Evolutionary conservation across 2,888 invertebrate species (phyloP), one percentile per base, ranked within the genome.

Genomic region (Thelaira solivaga): DNA sequence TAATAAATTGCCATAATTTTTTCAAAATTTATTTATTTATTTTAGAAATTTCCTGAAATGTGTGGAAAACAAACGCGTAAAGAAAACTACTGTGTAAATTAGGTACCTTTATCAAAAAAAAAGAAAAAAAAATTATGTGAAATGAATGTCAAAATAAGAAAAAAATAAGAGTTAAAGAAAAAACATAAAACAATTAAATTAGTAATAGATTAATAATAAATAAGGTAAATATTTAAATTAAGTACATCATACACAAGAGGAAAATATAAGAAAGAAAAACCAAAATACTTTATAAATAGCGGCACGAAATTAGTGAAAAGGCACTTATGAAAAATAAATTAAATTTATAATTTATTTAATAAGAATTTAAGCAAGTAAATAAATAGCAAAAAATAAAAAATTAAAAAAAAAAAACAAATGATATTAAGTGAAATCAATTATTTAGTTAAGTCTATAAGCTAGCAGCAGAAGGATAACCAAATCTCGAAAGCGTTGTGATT

Each of bases 401-500:
- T 7, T 62, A 51, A 55, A 41, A 45, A 36, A 72, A 77, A 80
- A 24, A 49, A 36, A 26, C 29, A 57, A 26, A 34, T 55, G 45
- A 20, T 76, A 55, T 47, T 43, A 71, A 55, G 36, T 57, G 13
- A 76, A 76, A 76, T 39, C 36, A 69, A 69, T 59, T 69, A 61
- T 65, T 39, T 31, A 69, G 65, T 59, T 69, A 61, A 59, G 51
- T 69, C 41, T 16, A 71, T 78, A 67, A 61, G 78, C 2, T 11
- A 53, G 7, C 5, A 18, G 2, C 13, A 16, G 31, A 8, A 26
- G 6, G 16, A 16, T 31, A 31, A 61, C 82, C 85, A 85, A 87
- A 85, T 88, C 87, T 88, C 88, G 85, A 86, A 84, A 85, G 88
- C 86, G 88, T 88, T 88, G 89, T 88, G 88, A 88, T 59, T 51